Percentiles rank a stretch among this genome's conserved stretches.
phyloP scores from a whole-genome alignment of 2,113 vertebrate genomes.

The Corythoichthys haematopterus region DNA sequence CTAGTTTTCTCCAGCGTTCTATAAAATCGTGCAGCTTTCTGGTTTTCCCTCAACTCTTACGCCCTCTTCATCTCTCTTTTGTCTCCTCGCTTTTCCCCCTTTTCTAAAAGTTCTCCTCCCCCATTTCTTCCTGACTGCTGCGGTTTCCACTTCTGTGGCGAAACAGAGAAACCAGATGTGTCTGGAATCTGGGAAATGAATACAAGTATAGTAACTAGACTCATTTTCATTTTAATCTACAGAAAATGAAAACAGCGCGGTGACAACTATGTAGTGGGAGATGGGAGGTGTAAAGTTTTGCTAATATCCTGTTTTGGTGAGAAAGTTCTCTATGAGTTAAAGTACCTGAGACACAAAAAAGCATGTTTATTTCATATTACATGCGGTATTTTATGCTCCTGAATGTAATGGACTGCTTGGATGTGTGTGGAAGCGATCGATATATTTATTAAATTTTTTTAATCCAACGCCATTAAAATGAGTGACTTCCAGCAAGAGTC shows the following conservation, averaged over 20 bases:
- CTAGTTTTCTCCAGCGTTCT: slow-evolving; percentile 5
- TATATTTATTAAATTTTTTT: too few relatives aligned
- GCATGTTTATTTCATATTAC: too few relatives aligned
- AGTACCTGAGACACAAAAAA: too few relatives aligned
- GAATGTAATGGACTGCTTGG: too few relatives aligned
- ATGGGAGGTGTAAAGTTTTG: too few relatives aligned
- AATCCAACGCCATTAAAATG: too few relatives aligned
- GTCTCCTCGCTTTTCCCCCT: not conserved
- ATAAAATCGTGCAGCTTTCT: slow-evolving; percentile 24
- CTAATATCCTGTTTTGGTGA: too few relatives aligned
- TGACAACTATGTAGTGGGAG: not conserved
- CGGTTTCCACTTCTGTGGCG: slow-evolving; percentile 51
- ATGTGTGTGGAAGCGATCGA: too few relatives aligned
- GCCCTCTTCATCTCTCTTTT: slow-evolving; percentile 4
- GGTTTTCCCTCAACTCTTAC: slow-evolving; percentile 15
- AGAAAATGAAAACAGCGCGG: not conserved
- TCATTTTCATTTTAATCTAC: not conserved
- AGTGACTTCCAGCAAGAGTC: too few relatives aligned
- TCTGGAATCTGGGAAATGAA: slow-evolving; percentile 36
- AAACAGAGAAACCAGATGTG: slow-evolving; percentile 64
- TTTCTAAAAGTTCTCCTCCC: slow-evolving; percentile 26
- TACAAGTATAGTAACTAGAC: slow-evolving; percentile 3
- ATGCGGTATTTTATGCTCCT: too few relatives aligned
- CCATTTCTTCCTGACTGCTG: slow-evolving; percentile 23
- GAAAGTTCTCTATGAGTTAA: too few relatives aligned